Conservation (phyloP, 2,888 invertebrate genomes). For the Tanytarsus gracilentus region DNA sequence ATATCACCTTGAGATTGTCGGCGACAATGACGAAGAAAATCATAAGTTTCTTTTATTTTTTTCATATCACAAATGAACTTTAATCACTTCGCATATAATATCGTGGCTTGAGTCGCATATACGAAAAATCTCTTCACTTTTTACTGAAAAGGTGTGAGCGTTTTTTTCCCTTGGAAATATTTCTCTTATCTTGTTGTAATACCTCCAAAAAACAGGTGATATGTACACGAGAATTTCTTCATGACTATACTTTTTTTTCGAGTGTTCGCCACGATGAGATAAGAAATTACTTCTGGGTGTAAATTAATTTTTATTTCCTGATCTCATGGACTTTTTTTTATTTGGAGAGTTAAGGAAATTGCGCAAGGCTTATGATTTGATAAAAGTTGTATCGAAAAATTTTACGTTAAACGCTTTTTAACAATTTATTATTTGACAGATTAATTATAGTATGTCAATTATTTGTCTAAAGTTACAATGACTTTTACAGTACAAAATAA, state of each 20-base stretch:
- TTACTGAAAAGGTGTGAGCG: not conserved
- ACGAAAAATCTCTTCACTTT: not conserved
- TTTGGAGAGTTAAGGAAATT: too few species aligned
- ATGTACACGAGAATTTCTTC: not conserved
- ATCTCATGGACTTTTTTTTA: too few species aligned
- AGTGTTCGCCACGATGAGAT: too few species aligned
- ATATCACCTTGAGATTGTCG: not conserved
- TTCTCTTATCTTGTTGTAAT: not conserved
- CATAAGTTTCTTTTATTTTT: not conserved
- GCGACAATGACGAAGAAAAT: not conserved
- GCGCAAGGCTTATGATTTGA: too few species aligned
- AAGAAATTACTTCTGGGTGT: too few species aligned
- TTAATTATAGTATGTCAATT: too few species aligned
- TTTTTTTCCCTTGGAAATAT: not conserved
- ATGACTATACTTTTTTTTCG: not conserved
- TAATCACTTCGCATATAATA: slow-evolving; percentile 1
- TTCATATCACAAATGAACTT: slow-evolving; percentile 4
- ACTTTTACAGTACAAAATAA: too few species aligned
- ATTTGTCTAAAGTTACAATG: too few species aligned
- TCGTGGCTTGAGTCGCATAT: not conserved
- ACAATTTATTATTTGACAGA: too few species aligned
- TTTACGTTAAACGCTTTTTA: too few species aligned
- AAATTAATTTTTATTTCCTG: too few species aligned
- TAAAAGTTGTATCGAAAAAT: too few species aligned
- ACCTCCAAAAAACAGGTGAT: slow-evolving; percentile 4